Evolutionary conservation across 2,797 vertebrate species (phyloP), one percentile per base, ranked within the genome.

Genomic region (Telmatherina bonti): DNA sequence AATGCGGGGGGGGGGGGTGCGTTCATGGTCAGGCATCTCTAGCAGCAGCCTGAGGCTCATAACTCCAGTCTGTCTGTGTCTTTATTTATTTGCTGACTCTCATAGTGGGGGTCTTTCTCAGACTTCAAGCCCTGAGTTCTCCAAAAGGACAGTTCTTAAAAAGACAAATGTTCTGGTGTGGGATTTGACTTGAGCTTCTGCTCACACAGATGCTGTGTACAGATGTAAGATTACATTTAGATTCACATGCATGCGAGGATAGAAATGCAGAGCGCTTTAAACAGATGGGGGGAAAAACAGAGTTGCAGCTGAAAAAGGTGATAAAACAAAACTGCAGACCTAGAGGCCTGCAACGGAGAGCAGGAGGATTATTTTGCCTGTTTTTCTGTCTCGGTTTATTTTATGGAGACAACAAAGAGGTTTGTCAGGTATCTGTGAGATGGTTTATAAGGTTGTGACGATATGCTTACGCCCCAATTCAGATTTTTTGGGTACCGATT

Each of bases 21-120:
- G 12, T 73, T 71, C 77, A 27, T 68, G 61, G 31, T 63, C 62
- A 12, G 76, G 67, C 70, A 67, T 65, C 57, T 85, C n/a, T 47
- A 66, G 69, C 65, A 56, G 11, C 72, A 54, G 64, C 72, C 57
- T 0, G 29, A 30, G 70, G 59, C 33, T 78, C 49, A 22, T 54
- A 67, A 67, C 61, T 67, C 27, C 36, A 62, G 26, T 73, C 57
- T 7, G 22, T 36, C 4, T 31, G 33, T n/a, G 10, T 22, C 9
- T 47, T 47, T 47, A 47, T 47, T 43, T 58, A 11, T 61, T 52
- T 30, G 45, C 49, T 22, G 58, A 15, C n/a, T 47, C 18, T 59
- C 10, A 33, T 31, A n/a, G 52, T 41, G 36, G 49, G 35, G 26
- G 7, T 67, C 31, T 69, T 56, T 38, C 13, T 2, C 70, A 68